Evolutionary conservation across 2,888 invertebrate species (phyloP).

Genomic region (Calliphora vomitoria): DNA sequence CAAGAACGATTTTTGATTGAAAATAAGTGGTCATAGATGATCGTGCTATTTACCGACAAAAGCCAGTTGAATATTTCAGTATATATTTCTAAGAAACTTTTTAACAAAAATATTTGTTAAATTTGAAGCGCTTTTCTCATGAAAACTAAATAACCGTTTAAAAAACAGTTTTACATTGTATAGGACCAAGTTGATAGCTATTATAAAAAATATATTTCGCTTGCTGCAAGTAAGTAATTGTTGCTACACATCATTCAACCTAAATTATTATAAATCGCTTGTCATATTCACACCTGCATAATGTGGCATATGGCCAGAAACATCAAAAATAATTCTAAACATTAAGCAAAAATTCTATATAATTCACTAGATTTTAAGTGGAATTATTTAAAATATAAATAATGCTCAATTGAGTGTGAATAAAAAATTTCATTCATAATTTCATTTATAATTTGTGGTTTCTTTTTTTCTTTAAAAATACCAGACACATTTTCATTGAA

Average conservation of each 20-base stretch:
- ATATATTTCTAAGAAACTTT: too few species aligned
- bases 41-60: too few species aligned
- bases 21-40: too few species aligned
- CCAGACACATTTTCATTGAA: slow-evolving; percentile 20
- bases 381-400: not conserved
- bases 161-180: too few species aligned
- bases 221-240: too few species aligned
- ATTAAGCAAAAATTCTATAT: not conserved
- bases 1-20: too few species aligned
- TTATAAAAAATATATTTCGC: too few species aligned
- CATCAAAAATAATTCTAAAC: not conserved
- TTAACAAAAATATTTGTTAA: too few species aligned
- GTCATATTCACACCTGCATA: not conserved
- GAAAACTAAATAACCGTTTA: too few species aligned
- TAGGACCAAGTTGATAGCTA: too few species aligned
- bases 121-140: too few species aligned
- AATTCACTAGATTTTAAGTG: not conserved
- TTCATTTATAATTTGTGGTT: slow-evolving; percentile 40
- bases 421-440: slow-evolving; percentile 50
- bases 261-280: not conserved
- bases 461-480: not conserved
- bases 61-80: too few species aligned
- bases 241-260: not conserved
- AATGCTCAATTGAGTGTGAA: slow-evolving; percentile 16
- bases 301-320: not conserved